Conservation (phyloP, 2,113 vertebrate species). For the Daubentonia madagascariensis region DNA sequence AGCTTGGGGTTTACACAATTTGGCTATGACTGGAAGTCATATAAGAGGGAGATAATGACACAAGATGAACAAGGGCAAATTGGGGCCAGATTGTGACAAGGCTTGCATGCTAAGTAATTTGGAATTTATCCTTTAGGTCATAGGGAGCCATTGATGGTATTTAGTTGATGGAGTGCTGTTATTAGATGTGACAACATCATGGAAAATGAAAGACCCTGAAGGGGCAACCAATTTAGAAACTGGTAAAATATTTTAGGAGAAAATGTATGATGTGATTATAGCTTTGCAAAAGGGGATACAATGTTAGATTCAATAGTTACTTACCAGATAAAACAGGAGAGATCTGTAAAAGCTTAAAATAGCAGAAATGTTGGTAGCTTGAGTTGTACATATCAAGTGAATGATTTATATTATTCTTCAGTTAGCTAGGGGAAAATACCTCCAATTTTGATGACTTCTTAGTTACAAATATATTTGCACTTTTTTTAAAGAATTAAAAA, state of each 20-base stretch:
- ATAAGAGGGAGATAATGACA: conserved; percentile 7
- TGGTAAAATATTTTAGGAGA: conserved; percentile 55
- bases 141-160: conserved; percentile 9
- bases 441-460: neutral
- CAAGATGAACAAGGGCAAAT: conserved; percentile 32
- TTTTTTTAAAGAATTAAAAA: neutral
- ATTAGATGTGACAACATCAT: conserved; percentile 65
- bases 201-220: conserved; percentile 57
- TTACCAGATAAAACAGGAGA: neutral
- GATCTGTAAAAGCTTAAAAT: neutral
- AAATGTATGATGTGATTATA: conserved; percentile 36
- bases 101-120: conserved; percentile 29
- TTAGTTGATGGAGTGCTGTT: conserved; percentile 38
- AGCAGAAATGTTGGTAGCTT: neutral
- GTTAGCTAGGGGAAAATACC: neutral
- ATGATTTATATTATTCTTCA: neutral
- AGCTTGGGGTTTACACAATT: neutral
- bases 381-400: neutral
- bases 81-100: conserved; percentile 3
- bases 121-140: conserved; percentile 39
- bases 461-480: neutral
- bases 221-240: conserved; percentile 60
- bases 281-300: neutral
- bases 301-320: neutral
- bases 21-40: neutral